phyloP scores from a whole-genome alignment of 2,797 vertebrate genomes.

The Peromyscus eremicus region DNA sequence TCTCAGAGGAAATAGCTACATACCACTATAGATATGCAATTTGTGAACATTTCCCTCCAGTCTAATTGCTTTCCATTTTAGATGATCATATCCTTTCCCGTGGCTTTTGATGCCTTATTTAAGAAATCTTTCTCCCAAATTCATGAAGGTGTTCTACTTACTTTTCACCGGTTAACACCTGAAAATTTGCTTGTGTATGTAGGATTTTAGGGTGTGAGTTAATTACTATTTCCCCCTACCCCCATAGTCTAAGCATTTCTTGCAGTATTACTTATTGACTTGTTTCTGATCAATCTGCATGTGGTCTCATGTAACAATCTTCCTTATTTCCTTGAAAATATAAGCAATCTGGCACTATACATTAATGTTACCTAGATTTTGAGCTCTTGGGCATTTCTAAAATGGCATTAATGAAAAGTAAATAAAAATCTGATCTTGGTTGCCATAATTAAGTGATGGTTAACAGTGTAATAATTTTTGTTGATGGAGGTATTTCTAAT shows the following conservation, averaged over 20 bases:
- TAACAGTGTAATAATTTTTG: slow-evolving; percentile 4
- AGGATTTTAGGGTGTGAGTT: background rate
- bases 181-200: background rate
- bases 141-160: background rate
- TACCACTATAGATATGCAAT: background rate
- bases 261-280: background rate
- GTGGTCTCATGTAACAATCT: background rate
- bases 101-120: slow-evolving; percentile 14
- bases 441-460: slow-evolving; percentile 31
- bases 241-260: background rate
- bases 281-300: background rate
- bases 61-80: background rate
- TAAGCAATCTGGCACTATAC: slow-evolving; percentile 32
- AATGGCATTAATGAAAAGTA: slow-evolving; percentile 1
- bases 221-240: background rate
- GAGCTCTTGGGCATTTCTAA: background rate
- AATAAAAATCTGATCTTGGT: slow-evolving; percentile 16
- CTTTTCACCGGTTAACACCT: background rate
- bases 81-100: background rate
- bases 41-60: background rate
- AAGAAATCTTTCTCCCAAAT: background rate
- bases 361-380: slow-evolving; percentile 24
- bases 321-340: slow-evolving; percentile 43
- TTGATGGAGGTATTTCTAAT: background rate
- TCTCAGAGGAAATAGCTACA: background rate